A percentile compares a stretch with the other conserved stretches of the same genome.
These are phyloP conservation scores for Coranthus polyacanthus DNA, from an alignment of 2,797 vertebrate genomes.

Conservation along the genomic window DNA sequence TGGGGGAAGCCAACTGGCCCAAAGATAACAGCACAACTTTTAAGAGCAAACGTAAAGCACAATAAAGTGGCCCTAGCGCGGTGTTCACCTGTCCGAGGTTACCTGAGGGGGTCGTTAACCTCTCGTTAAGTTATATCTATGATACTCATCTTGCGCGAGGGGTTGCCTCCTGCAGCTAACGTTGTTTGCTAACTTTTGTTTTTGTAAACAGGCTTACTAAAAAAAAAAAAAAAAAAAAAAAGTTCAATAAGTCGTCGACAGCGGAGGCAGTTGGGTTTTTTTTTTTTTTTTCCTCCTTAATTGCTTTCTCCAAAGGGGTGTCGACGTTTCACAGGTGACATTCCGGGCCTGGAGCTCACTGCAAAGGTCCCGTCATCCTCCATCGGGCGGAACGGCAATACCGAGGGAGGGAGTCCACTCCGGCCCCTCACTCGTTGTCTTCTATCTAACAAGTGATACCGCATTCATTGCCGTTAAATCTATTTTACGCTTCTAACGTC, in stretches of 20 bases:
- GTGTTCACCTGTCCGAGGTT: slow-evolving; percentile 46
- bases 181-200: slow-evolving; percentile 58
- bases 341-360: slow-evolving; percentile 68
- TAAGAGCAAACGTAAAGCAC: slow-evolving; percentile 29
- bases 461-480: slow-evolving; percentile 51
- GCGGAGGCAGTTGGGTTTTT: slow-evolving; percentile 20
- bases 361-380: slow-evolving; percentile 76
- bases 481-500: slow-evolving; percentile 5
- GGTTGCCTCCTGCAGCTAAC: slow-evolving; percentile 59
- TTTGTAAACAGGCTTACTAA: background rate
- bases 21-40: slow-evolving; percentile 18
- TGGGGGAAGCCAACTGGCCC: background rate
- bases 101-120: slow-evolving; percentile 46
- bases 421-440: slow-evolving; percentile 41
- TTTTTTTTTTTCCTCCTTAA: slow-evolving; percentile 11
- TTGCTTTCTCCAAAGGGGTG: slow-evolving; percentile 28
- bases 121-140: slow-evolving; percentile 63
- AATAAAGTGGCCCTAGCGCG: background rate
- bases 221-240: slow-evolving; percentile 46
- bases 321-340: slow-evolving; percentile 70
- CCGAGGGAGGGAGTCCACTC: slow-evolving; percentile 68
- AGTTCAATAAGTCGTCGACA: slow-evolving; percentile 44
- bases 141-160: slow-evolving; percentile 60
- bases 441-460: slow-evolving; percentile 64
- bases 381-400: slow-evolving; percentile 66